phyloP scores from a whole-genome alignment of 2,113 vertebrate species.

The Menidia beryllina region DNA sequence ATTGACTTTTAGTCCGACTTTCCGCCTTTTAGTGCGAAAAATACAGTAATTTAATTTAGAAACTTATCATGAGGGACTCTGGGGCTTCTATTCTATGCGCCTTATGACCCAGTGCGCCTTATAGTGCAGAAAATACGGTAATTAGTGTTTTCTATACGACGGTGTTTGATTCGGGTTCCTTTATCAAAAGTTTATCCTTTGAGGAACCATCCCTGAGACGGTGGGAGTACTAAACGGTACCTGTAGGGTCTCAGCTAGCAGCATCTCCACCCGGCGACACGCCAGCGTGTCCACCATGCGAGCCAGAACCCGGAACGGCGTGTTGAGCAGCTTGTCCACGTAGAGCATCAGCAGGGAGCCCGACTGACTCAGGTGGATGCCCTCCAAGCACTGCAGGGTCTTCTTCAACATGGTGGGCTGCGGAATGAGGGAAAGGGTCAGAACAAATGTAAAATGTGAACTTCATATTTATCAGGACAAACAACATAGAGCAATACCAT shows the following conservation, averaged over 20 bases:
- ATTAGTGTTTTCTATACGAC: not conserved
- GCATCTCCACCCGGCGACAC: constrained; percentile 97
- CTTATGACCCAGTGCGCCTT: too few species aligned
- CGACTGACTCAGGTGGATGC: constrained; percentile 98
- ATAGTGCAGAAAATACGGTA: too few species aligned
- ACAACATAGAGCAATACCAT: too few species aligned
- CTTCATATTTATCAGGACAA: too few species aligned
- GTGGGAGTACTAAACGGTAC: constrained; percentile 66
- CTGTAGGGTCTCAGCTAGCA: constrained; percentile 94
- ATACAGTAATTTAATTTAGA: too few species aligned
- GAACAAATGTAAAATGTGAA: too few species aligned
- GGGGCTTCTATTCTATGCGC: too few species aligned
- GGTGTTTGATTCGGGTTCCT: too few species aligned
- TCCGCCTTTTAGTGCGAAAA: too few species aligned
- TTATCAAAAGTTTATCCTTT: not conserved
- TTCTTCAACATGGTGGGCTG: constrained; percentile 94
- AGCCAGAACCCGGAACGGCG: constrained; percentile 93
- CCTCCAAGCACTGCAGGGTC: constrained; percentile 94
- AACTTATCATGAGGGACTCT: too few species aligned
- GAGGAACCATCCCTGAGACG: not conserved
- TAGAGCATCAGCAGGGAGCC: constrained; percentile 93
- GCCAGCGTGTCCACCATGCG: constrained; percentile 96
- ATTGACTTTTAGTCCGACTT: too few species aligned
- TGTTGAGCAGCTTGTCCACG: constrained; percentile 92
- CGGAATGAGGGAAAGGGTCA: too few species aligned